Evolutionary conservation across 2,888 invertebrate species (phyloP), one percentile per base, ranked within the genome.

Genomic region (Eilema griseolum): DNA sequence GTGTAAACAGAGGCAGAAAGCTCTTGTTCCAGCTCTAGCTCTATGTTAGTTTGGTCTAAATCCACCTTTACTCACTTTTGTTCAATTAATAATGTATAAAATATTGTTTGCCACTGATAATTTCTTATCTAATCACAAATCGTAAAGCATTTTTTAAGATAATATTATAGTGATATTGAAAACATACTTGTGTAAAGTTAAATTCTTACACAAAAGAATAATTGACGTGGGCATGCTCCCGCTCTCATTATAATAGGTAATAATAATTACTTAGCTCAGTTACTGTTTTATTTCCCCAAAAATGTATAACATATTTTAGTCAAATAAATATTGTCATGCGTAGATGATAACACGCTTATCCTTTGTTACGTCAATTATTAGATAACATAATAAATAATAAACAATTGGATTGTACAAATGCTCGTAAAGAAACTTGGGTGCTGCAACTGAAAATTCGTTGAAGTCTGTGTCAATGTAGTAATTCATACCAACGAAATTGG

Each of bases 61-160:
- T n/a, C n/a, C n/a, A n/a, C n/a, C n/a, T n/a, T n/a, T 10, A 46
- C 10, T 2, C n/a, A 52, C n/a, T 52, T 46, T 52, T 52, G 52
- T 52, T n/a, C 52, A 52, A n/a, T 52, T 7, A 52, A 20, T 46
- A 52, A 52, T 52, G 46, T 46, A 37, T 5, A 8, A 46, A 41
- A 46, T 52, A n/a, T 52, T 52, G 52, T n/a, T 52, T n/a, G n/a
- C n/a, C n/a, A 52, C n/a, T n/a, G 52, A 52, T 52, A 52, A 52
- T 52, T 52, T 46, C 16, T 52, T 52, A 52, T 52, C 52, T n/a
- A 10, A 52, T 52, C 52, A 52, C 52, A 52, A 52, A 52, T 46
- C 52, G 20, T 52, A 52, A 52, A 52, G 52, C 10, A n/a, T 52
- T 52, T 46, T 46, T 52, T 52, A 8, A 52, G n/a, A 52, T 52